Base-by-base conservation (phyloP, 2,113 vertebrate species). In the Calidris pugnax region DNA sequence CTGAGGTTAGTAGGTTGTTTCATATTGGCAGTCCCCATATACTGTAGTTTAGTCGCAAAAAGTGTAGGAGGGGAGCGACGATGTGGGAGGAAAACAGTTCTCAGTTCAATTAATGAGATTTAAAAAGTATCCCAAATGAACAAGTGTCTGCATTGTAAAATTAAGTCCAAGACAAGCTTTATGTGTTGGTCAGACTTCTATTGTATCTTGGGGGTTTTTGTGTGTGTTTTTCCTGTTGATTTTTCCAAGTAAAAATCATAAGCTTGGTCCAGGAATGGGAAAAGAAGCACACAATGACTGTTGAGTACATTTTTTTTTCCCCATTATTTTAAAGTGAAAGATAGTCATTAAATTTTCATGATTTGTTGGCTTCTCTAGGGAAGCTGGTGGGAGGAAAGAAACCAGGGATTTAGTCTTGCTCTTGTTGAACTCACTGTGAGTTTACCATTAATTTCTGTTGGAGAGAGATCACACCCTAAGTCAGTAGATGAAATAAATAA, bases 1-100 rank as follows among this genome's bases (percentile, higher is more conserved):
- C 90, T 91, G 93, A 89, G 78, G 87, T 92, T 87, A 94, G 87
- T 66, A 67, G 60, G 87, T 96, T 94, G 81, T 87, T 97, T 92
- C 83, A 74, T 81, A 50, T 63, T 96, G 95, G 90, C 96, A 94
- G 66, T 81, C 92, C 45, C 71, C 9, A 17, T 47, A 85, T 20
- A 41, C 18, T 39, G 14, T 39, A 56, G 68, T 78, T 88, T 77
- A 89, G 59, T 35, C 78, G 86, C 47, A 51, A 80, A 74, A 74
- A 53, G 66, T 13, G 12, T 60, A 27, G 19, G 28, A n/a, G 32
- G 39, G 53, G 41, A 73, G 47, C 2, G 7, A 30, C 22, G 26
- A 12, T 6, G 12, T 33, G 45, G 39, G 43, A 47, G 48, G 87
- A 82, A 93, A 92, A 33, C 26, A 76, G 35, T 62, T 85, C 41